A percentile compares a stretch with the other conserved stretches of the same genome.
Conservation (phyloP, 2,797 vertebrate genomes). For the Masticophis lateralis region DNA sequence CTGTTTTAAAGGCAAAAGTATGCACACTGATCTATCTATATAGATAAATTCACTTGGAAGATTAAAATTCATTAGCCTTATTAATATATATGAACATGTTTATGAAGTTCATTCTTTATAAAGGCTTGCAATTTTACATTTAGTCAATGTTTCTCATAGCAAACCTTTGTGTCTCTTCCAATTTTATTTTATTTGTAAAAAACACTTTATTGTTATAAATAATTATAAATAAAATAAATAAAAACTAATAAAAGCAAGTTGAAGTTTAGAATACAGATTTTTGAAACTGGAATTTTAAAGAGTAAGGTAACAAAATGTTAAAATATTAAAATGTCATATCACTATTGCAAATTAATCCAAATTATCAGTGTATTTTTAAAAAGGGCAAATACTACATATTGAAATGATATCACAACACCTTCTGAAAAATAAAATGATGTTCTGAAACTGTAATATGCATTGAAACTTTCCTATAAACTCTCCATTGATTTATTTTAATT, state of each 20-base stretch:
- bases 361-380: not conserved
- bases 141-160: constrained; percentile 20
- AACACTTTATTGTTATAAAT: not conserved
- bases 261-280: not conserved
- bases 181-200: constrained; percentile 27
- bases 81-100: not conserved
- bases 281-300: constrained; percentile 51
- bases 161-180: constrained; percentile 26
- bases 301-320: constrained; percentile 40
- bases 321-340: constrained; percentile 16
- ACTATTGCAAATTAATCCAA: not conserved
- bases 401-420: not conserved
- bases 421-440: constrained; percentile 8
- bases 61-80: not conserved
- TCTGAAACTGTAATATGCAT: not conserved
- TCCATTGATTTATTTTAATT: constrained; percentile 25
- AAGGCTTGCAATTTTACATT: not conserved
- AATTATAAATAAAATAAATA: constrained; percentile 31
- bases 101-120: not conserved
- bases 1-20: constrained; percentile 35
- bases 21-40: not conserved
- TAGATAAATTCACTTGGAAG: constrained; percentile 25
- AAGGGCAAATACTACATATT: constrained; percentile 6
- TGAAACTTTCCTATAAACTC: not conserved
- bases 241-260: not conserved